Base-by-base conservation (phyloP, 2,797 vertebrate species). In the Melanotaenia trifasciata region DNA sequence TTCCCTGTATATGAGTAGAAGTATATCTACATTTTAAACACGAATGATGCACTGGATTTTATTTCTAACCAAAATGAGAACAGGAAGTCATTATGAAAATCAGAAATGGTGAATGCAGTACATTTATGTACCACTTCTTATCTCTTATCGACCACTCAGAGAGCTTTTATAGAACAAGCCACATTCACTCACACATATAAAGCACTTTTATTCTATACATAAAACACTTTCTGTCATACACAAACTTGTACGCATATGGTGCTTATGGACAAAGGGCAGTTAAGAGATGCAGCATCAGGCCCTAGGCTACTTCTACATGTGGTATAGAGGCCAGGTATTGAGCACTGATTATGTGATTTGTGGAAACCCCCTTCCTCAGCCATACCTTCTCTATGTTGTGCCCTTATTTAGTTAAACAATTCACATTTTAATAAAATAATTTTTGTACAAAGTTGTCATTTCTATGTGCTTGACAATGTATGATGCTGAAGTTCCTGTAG, bases 21-120 rank as follows among this genome's bases (percentile, higher is more conserved):
- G 18, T 47, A 9, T n/a, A 47, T 50, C n/a, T 22, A 22, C 20
- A 16, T 22, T 20, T 40, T 22, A 13, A 51, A 30, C 53, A 43
- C 20, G 20, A 18, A 16, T 22, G 13, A 62, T 36, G 5, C 14
- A n/a, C 5, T 30, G 8, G 5, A 32, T 60, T 64, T 13, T 22
- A 66, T 67, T 73, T 50, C 62, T 63, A 30, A 51, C 8, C 40
- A 22, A 68, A 63, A 40, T 58, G 54, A 58, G 24, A 64, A 58
- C 51, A 20, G 53, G 53, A 72, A 64, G 70, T 58, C 30, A 36
- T 57, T 30, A 63, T 14, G 26, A 58, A 10, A 13, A 64, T 58
- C 28, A 1, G 16, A 47, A 64, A 58, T 35, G 50, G 38, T 22
- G 26, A 58, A 72, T 64, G 70, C 22, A n/a, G 12, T 58, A 43